Conservation (phyloP, 2,113 vertebrate genomes). For the Crotalus viridis region DNA sequence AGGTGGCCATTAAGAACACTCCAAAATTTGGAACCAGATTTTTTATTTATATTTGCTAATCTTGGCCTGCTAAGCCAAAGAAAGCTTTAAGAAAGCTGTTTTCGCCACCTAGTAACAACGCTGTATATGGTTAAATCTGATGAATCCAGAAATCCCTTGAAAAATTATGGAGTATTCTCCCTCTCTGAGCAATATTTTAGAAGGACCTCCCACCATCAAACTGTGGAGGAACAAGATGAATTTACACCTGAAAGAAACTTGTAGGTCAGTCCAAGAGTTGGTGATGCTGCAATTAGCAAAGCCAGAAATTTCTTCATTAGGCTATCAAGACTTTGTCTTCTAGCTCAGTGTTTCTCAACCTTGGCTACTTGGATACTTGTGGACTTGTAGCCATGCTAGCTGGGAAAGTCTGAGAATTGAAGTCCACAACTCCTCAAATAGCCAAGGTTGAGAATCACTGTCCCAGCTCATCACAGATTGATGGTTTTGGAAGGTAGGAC, state of each 20-base stretch:
- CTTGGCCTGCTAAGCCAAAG: not conserved
- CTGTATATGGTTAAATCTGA: not conserved
- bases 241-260: not conserved
- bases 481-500: not conserved
- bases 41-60: not conserved
- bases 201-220: not conserved
- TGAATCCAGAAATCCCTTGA: not conserved
- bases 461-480: not conserved
- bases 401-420: not conserved
- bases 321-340: not conserved
- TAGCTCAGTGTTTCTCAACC: not conserved
- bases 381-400: not conserved
- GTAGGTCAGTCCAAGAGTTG: not conserved
- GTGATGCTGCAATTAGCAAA: not conserved
- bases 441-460: not conserved
- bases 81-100: not conserved
- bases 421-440: not conserved
- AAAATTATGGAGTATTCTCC: not conserved
- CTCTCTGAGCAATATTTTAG: not conserved
- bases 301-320: not conserved
- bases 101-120: not conserved
- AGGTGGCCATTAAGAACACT: not conserved
- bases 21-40: not conserved
- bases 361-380: not conserved
- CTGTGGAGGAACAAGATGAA: not conserved